Percentiles rank a stretch among this genome's conserved stretches.
These are phyloP conservation scores for Hipposideros larvatus DNA, from an alignment of 2,797 vertebrate genomes.

Conservation along the genomic window DNA sequence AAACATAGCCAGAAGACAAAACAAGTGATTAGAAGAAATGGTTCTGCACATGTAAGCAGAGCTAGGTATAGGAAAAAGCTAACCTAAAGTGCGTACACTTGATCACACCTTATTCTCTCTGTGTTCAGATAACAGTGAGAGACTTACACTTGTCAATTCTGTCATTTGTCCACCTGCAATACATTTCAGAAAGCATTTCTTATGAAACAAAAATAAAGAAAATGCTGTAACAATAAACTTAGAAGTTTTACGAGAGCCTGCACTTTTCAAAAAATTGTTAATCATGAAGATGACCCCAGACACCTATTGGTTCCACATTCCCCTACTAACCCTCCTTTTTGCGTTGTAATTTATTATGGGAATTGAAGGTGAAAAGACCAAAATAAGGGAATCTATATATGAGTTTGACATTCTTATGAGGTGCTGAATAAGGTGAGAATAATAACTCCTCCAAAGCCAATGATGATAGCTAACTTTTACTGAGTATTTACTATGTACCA, in stretches of 20 bases:
- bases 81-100: neutral
- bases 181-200: constrained; percentile 50
- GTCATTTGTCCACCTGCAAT: constrained; percentile 3
- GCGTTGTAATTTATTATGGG: neutral
- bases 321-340: neutral
- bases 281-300: neutral
- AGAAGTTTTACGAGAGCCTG: neutral
- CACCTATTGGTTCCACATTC: neutral
- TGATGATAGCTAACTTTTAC: neutral
- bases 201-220: constrained; percentile 24
- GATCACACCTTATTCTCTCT: constrained; percentile 47
- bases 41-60: neutral
- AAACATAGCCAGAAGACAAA: constrained; percentile 50
- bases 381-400: neutral
- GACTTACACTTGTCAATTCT: constrained; percentile 2
- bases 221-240: neutral
- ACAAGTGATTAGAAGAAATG: constrained; percentile 31
- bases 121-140: constrained; percentile 35
- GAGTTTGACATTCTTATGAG: neutral
- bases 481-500: neutral
- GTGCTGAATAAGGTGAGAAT: neutral
- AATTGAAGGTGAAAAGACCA: neutral
- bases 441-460: neutral
- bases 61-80: neutral
- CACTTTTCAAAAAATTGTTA: constrained; percentile 19